Base-by-base conservation (phyloP, 2,888 invertebrate species). In the Eilema depressum region DNA sequence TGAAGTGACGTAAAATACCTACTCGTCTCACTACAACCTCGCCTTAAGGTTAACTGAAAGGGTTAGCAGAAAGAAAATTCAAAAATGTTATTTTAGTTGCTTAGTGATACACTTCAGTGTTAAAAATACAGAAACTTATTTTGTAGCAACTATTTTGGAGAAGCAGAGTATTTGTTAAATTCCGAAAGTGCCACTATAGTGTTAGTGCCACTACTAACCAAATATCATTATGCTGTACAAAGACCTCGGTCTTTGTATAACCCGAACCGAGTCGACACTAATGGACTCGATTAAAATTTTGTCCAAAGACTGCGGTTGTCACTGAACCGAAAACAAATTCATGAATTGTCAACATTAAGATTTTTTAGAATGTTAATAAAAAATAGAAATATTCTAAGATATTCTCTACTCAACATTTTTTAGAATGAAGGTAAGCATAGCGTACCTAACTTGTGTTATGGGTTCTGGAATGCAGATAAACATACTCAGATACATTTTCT, bases 271-370 rank as follows among this genome's bases (percentile, higher is more conserved):
- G n/a, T 65, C 69, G 30, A 30, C 56, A 74, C 74, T 80, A 84
- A 80, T 81, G 70, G 75, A 80, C 69, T 81, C 79, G 75, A 83
- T 86, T 82, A 79, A 78, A 83, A 85, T 85, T 83, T 79, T 77
- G 33, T 71, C 63, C 25, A 63, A 69, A 74, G 64, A 70, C 72
- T 77, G 72, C 62, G 63, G 70, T 72, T 77, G 68, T 70, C 57
- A 74, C 75, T 77, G 78, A 78, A 76, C 78, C 70, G 75, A 79
- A 82, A 83, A 83, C 76, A 53, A 30, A 82, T 81, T 82, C 66
- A 69, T 73, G 71, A 69, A 81, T 80, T 78, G 80, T 75, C 79
- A 80, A 75, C 68, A n/a, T 53, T 53, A n/a, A n/a, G 20, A 2
- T n/a, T 53, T n/a, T n/a, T n/a, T n/a, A n/a, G n/a, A n/a, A n/a